Evolutionary conservation across 2,797 vertebrate genomes (phyloP), one percentile per base, ranked within the genome.

Genomic region (Dryobates pubescens): DNA sequence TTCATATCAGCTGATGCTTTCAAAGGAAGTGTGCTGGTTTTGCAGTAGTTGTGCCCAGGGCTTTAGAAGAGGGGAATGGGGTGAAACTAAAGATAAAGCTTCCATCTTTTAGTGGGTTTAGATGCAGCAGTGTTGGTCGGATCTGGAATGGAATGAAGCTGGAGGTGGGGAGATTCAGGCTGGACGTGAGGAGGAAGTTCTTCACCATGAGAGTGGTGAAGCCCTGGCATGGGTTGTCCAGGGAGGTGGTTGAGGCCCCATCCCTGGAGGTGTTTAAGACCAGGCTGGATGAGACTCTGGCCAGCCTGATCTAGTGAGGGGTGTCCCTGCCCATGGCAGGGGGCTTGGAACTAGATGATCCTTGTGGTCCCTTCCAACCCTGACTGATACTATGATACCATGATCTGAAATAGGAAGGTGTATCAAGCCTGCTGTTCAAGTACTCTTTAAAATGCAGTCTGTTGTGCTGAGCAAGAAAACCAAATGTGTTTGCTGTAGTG

Each of bases 1-100:
- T 67, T 41, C 23, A 7, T 86, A 70, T 74, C 88, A 86, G 79
- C 51, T n/a, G 69, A 38, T 78, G 72, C 69, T 64, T 81, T 67
- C 67, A 83, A 88, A 78, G 54, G 45, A 53, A 8, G 67, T 24
- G 26, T 65, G 41, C 65, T 49, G 53, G 34, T 57, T 82, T 62
- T 57, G 3, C 43, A n/a, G 77, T 30, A 18, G 68, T 32, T 77
- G 41, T 64, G 56, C 45, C 65, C 12, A 32, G 38, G 22, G 87
- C 67, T 86, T 62, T 27, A 22, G 82, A 27, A 72, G 70, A 62
- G 58, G 20, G 30, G 43, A 27, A 45, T 13, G 64, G 71, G 81
- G 57, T 72, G 82, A 63, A 63, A 78, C 41, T 47, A 3, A 18
- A 53, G 27, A 24, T 69, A 69, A 87, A 74, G 16, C 5, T 19